Base-by-base conservation (phyloP, 2,113 vertebrate species). In the Oreochromis niloticus region DNA sequence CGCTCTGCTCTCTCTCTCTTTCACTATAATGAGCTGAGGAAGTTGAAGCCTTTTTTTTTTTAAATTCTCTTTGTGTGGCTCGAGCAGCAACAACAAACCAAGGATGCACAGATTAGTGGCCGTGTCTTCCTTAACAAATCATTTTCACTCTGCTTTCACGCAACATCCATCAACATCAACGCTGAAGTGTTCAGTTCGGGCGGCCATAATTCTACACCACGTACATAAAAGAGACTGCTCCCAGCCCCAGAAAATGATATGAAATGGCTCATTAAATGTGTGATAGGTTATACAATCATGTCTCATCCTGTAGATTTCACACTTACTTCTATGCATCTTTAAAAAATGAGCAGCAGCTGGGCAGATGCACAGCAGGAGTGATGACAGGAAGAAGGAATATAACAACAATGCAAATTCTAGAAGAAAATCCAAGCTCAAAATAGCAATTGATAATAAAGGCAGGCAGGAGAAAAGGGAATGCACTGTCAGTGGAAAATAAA, bases 381-480 rank as follows among this genome's bases (percentile, higher is more conserved):
- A 68, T 19, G 75, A 92, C 57, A 48, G 48, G 71, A 73, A 84
- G 79, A 66, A 87, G 56, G 63, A 73, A 85, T 85, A 83, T 27
- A 85, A 71, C 59, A 78, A 80, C 39, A 41, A 85, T 88, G 85
- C 82, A 89, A 91, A 93, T 71, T 87, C 36, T 73, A n/a, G 57
- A 86, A 73, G 80, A 83, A 92, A 91, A 88, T 85, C 55, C 30
- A 3, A 2, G 61, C 89, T 88, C 32, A 78, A 88, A 95, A 94
- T 94, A 94, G 87, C 79, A 27, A 78, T 82, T 91, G 90, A 88
- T 93, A 92, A 92, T 78, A 89, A 34, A 87, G 84, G 56, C 73
- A 81, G 84, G 50, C 24, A 81, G 68, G 19, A 39, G 34, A 80
- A 82, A 59, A 87, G 57, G 46, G 46, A 66, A 16, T 84, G 88